A percentile compares a stretch with the other conserved stretches of the same genome.
These are phyloP conservation scores for Andrena hattorfiana DNA, from an alignment of 2,888 invertebrate genomes.

Conservation along the genomic window DNA sequence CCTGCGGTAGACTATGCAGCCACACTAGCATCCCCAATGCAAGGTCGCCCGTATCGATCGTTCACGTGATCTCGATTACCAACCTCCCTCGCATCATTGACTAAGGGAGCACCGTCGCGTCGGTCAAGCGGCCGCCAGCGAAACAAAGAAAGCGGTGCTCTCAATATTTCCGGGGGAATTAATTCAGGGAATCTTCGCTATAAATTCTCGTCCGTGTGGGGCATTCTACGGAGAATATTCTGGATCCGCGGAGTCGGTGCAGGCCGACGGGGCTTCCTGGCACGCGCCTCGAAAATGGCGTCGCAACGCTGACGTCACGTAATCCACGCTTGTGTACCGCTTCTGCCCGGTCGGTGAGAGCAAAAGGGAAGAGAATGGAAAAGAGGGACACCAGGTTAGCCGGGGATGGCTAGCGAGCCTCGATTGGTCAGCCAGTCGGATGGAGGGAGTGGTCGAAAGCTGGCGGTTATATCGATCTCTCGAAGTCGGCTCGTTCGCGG, in stretches of 20 bases:
- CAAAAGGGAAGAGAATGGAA: conserved; percentile 73
- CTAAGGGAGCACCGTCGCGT: neutral
- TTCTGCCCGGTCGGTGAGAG: conserved; percentile 52
- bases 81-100: neutral
- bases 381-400: conserved; percentile 65
- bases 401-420: conserved; percentile 81
- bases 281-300: conserved; percentile 84
- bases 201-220: conserved; percentile 62
- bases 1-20: neutral
- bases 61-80: neutral
- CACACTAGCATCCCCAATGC: neutral
- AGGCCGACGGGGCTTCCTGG: conserved; percentile 73
- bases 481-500: conserved; percentile 71
- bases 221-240: conserved; percentile 69
- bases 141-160: conserved; percentile 45
- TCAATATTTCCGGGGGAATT: conserved; percentile 57
- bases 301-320: conserved; percentile 81
- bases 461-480: conserved; percentile 83
- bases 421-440: conserved; percentile 81
- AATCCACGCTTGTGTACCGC: conserved; percentile 69
- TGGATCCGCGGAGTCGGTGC: conserved; percentile 52
- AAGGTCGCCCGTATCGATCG: neutral
- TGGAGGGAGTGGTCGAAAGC: conserved; percentile 83
- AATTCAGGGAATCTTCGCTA: conserved; percentile 64
- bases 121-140: conserved; percentile 31